Base-by-base conservation (phyloP, 2,888 invertebrate species). In the Oeneis ivallda region DNA sequence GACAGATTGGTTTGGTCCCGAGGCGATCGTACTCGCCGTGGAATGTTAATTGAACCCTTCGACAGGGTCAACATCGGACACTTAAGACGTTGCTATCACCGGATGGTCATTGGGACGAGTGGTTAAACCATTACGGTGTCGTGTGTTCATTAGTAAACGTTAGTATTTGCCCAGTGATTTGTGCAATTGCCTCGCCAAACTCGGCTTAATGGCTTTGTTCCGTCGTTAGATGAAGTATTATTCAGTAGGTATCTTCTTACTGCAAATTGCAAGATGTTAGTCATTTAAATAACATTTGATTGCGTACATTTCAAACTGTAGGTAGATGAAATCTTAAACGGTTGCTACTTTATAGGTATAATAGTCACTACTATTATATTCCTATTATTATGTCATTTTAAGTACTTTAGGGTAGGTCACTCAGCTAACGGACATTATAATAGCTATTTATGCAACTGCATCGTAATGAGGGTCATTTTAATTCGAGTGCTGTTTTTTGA, bases 41-140 rank as follows among this genome's bases (percentile, higher is more conserved):
- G 86, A 87, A 88, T 87, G 86, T 86, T 87, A 86, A 87, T 85
- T 80, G 83, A 84, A 82, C 80, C 80, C 76, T 79, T 78, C 71
- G 72, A 67, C 72, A 74, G 78, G 83, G 79, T 79, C 82, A 80
- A 77, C 67, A 69, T 65, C 64, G 65, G 67, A 65, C 63, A 56
- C 65, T 70, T 67, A 70, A 70, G 71, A 73, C 66, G 68, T 67
- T 65, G 72, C 66, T 66, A 68, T 67, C 64, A 62, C 62, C 67
- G 54, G 62, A 69, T 65, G 70, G 77, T 81, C 68, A 67, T 70
- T 62, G 65, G 64, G 62, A 67, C 60, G 39, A 69, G 67, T 70
- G 65, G 41, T 72, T 62, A 64, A 66, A 66, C 66, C 57, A 66
- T 66, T 62, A 65, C 60, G 47, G 60, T 77, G 77, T 76, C 73